Conservation (phyloP, 2,113 vertebrate genomes). For the Nerophis lumbriciformis region DNA sequence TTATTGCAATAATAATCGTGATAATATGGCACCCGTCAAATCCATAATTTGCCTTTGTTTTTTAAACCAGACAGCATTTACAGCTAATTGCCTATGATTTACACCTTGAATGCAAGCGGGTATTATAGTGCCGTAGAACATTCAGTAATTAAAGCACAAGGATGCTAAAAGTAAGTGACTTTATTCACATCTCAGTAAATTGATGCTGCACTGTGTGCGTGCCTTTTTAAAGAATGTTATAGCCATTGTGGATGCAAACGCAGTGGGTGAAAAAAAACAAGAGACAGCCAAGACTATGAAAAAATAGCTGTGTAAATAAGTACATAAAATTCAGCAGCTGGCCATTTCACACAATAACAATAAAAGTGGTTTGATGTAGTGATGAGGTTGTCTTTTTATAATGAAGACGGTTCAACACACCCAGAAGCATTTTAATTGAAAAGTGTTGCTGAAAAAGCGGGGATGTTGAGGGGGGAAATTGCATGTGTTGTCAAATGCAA, state of each 20-base stretch:
- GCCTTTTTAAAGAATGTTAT: background rate
- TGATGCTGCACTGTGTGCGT: slow-evolving; percentile 1
- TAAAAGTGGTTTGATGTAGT: background rate
- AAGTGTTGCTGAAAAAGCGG: background rate
- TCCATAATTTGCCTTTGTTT: background rate
- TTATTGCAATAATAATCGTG: background rate
- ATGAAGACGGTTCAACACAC: background rate
- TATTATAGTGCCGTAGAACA: background rate
- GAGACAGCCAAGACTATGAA: background rate
- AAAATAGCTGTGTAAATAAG: background rate
- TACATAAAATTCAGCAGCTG: background rate
- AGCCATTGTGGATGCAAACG: background rate
- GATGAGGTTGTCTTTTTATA: background rate
- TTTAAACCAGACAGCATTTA: background rate
- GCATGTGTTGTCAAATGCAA: background rate
- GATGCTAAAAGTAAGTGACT: background rate
- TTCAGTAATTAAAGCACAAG: background rate
- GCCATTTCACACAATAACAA: background rate
- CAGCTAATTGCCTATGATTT: background rate
- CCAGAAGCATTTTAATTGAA: background rate
- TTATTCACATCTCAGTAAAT: slow-evolving; percentile 9
- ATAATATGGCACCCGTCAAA: background rate
- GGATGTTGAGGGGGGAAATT: background rate
- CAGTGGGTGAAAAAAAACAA: background rate
- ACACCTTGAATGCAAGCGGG: background rate